These are phyloP conservation scores for Manis crassicaudata DNA, from an alignment of 2,797 vertebrate genomes.

Conservation along the genomic window DNA sequence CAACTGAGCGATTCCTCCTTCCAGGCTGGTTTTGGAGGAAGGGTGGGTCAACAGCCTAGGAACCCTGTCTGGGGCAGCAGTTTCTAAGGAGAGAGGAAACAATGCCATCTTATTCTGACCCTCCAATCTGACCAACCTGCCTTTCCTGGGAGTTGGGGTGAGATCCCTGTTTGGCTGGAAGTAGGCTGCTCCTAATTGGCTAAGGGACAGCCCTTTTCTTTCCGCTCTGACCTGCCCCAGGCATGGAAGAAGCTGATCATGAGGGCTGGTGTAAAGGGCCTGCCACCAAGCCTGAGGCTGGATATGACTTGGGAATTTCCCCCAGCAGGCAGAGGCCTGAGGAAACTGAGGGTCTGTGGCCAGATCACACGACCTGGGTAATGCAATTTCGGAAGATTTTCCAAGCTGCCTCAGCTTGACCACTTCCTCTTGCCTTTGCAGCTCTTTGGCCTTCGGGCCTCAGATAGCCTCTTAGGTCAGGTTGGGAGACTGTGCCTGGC, in stretches of 20 bases:
- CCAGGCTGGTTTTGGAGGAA: constrained; percentile 59
- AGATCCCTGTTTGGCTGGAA: neutral
- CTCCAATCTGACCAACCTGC: constrained; percentile 43
- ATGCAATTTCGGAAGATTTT: constrained; percentile 68
- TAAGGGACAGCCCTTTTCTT: neutral
- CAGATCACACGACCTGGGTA: constrained; percentile 49
- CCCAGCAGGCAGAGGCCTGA: neutral
- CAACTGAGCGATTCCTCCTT: constrained; percentile 64
- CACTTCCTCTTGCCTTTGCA: constrained; percentile 68
- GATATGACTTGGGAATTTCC: neutral
- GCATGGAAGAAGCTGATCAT: neutral
- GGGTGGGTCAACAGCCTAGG: constrained; percentile 67
- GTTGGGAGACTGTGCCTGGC: neutral
- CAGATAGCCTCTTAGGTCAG: neutral
- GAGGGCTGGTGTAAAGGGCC: neutral
- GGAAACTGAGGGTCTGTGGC: constrained; percentile 47
- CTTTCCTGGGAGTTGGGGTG: neutral
- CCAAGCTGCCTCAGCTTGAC: constrained; percentile 36
- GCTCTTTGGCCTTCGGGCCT: neutral
- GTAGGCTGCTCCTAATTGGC: neutral
- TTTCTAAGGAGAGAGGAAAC: constrained; percentile 68
- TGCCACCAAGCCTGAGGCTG: neutral
- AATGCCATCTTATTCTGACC: constrained; percentile 56
- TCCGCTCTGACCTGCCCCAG: neutral
- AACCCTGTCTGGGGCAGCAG: constrained; percentile 64